phyloP scores from a whole-genome alignment of 2,113 vertebrate genomes.

The Ondatra zibethicus region DNA sequence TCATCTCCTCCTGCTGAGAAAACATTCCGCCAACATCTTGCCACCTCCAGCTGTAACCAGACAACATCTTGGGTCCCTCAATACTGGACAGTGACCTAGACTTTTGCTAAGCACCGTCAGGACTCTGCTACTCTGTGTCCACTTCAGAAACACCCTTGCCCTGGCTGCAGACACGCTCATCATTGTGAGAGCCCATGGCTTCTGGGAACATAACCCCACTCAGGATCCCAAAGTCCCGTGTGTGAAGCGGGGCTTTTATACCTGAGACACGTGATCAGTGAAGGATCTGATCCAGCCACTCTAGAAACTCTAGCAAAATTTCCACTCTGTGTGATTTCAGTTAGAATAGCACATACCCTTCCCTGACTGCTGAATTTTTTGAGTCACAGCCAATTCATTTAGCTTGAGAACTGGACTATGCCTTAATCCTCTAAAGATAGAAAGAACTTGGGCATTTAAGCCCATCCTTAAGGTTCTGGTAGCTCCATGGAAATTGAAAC shows the following conservation, averaged over 20 bases:
- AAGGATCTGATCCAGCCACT: neutral
- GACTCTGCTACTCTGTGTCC: neutral
- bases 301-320: neutral
- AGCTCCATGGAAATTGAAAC: neutral
- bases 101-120: neutral
- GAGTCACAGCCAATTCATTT: neutral
- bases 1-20: neutral
- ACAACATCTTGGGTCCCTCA: slow-evolving; percentile 1
- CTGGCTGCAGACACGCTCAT: neutral
- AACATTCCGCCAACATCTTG: neutral
- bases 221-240: neutral
- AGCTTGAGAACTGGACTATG: neutral
- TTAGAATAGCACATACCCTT: neutral
- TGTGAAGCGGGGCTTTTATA: neutral
- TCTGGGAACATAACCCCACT: neutral
- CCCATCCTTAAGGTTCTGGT: neutral
- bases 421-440: neutral
- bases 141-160: neutral
- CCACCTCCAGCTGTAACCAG: neutral
- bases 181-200: neutral
- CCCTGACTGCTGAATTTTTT: neutral
- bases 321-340: neutral
- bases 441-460: slow-evolving; percentile 9
- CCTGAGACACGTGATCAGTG: neutral
- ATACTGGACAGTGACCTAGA: neutral